Percentiles rank a stretch among this genome's conserved stretches.
phyloP scores from a whole-genome alignment of 1,140 invertebrate species.

The Macrocentrus cingulum region DNA sequence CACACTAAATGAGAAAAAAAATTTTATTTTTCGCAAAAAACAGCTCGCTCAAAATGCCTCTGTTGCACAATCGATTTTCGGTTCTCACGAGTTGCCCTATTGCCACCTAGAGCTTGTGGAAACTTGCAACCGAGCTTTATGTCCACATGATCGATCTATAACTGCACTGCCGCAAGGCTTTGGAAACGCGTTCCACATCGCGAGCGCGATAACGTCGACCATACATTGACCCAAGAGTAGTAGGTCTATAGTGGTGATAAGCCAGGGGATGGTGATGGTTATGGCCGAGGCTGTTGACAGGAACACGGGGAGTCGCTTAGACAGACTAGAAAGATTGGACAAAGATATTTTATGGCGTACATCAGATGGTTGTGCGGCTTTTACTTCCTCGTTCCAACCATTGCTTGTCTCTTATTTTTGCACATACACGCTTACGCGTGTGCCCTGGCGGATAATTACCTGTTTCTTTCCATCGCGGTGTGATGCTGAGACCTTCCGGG shows the following conservation, averaged over 20 bases:
- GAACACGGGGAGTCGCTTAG: not conserved
- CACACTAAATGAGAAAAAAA: too few relatives aligned
- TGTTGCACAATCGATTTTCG: too few relatives aligned
- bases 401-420: conserved; percentile 4
- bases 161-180: too few relatives aligned
- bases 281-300: not conserved
- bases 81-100: too few relatives aligned
- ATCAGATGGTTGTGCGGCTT: not conserved
- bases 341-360: not conserved
- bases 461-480: not conserved
- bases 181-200: too few relatives aligned
- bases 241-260: not conserved
- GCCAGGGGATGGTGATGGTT: not conserved
- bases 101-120: too few relatives aligned
- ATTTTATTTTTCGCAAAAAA: too few relatives aligned
- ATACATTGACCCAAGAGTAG: not conserved
- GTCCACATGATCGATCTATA: too few relatives aligned
- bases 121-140: too few relatives aligned
- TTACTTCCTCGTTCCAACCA: conserved; percentile 19
- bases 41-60: too few relatives aligned
- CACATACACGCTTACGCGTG: not conserved
- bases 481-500: not conserved
- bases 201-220: not conserved
- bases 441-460: conserved; percentile 7
- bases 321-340: too few relatives aligned